Conservation (phyloP, 2,888 invertebrate genomes). For the Drosophila rubida region DNA sequence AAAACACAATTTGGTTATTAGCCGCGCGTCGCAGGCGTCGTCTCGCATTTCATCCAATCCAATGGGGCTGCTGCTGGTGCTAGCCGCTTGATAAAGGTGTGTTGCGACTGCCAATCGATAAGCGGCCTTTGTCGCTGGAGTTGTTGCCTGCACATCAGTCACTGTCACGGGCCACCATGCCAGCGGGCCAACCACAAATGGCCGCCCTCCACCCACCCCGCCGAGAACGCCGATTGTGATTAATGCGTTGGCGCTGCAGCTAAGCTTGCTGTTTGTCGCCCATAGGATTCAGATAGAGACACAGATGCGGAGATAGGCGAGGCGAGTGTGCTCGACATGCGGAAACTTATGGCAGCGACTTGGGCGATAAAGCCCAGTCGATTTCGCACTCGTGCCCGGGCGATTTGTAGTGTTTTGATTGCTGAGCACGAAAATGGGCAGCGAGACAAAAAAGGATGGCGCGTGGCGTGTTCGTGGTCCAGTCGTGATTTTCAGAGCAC, state of each 20-base stretch:
- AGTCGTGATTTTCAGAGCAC: slow-evolving; percentile 60
- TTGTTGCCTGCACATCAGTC: slow-evolving; percentile 81
- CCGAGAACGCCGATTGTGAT: slow-evolving; percentile 76
- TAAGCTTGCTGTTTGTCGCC: slow-evolving; percentile 62
- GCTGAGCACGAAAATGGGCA: slow-evolving; percentile 47
- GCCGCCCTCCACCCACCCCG: slow-evolving; percentile 21
- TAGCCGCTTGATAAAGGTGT: slow-evolving; percentile 75
- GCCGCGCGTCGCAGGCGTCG: slow-evolving; percentile 39
- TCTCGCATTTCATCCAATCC: slow-evolving; percentile 77
- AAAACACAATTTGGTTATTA: slow-evolving; percentile 78
- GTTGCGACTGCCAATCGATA: slow-evolving; percentile 80
- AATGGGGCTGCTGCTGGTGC: slow-evolving; percentile 57
- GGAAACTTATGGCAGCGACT: slow-evolving; percentile 65
- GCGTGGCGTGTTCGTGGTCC: slow-evolving; percentile 53
- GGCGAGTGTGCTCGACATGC: slow-evolving; percentile 57
- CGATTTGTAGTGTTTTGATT: slow-evolving; percentile 78
- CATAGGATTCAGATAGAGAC: slow-evolving; percentile 45
- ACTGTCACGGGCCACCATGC: slow-evolving; percentile 75
- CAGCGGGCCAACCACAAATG: slow-evolving; percentile 66
- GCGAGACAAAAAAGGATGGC: slow-evolving; percentile 13
- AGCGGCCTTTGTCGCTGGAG: slow-evolving; percentile 57
- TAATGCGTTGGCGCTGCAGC: slow-evolving; percentile 81
- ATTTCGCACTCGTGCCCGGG: slow-evolving; percentile 55
- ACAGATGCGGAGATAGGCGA: slow-evolving; percentile 52
- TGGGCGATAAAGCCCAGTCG: slow-evolving; percentile 59